Evolutionary conservation across 2,113 vertebrate genomes (phyloP).

Genomic region (Paramormyrops kingsleyae): DNA sequence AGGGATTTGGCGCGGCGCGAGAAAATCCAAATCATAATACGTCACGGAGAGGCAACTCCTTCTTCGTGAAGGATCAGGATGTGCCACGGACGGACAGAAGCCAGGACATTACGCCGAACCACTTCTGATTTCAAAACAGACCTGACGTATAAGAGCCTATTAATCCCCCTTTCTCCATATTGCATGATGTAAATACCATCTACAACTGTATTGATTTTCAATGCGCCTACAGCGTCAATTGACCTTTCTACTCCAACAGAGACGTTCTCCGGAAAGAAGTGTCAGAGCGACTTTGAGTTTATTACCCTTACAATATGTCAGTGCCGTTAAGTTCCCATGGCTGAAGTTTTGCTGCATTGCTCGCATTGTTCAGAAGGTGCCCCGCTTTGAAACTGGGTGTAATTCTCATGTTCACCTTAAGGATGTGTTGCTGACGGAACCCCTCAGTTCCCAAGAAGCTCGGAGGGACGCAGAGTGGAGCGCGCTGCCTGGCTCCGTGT

Average conservation of each 20-base stretch:
- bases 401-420: slow-evolving; percentile 48
- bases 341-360: slow-evolving; percentile 17
- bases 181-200: not conserved
- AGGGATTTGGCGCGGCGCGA: slow-evolving; percentile 20
- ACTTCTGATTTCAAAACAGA: slow-evolving; percentile 8
- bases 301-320: not conserved
- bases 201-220: not conserved
- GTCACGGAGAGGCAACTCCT: slow-evolving; percentile 34
- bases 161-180: not conserved
- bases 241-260: not conserved
- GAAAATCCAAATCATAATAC: slow-evolving; percentile 30
- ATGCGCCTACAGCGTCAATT: not conserved
- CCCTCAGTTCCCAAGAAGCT: slow-evolving; percentile 37
- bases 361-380: slow-evolving; percentile 17
- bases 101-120: slow-evolving; percentile 13
- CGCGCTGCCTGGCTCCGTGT: slow-evolving; percentile 29
- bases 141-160: not conserved
- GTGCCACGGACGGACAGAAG: slow-evolving; percentile 13
- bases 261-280: not conserved
- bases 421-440: slow-evolving; percentile 40
- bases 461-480: slow-evolving; percentile 41
- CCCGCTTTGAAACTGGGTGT: slow-evolving; percentile 33
- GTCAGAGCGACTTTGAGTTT: not conserved
- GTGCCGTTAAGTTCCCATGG: slow-evolving; percentile 2
- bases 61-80: slow-evolving; percentile 20